phyloP scores from a whole-genome alignment of 2,113 vertebrate genomes.

The Alces alces region DNA sequence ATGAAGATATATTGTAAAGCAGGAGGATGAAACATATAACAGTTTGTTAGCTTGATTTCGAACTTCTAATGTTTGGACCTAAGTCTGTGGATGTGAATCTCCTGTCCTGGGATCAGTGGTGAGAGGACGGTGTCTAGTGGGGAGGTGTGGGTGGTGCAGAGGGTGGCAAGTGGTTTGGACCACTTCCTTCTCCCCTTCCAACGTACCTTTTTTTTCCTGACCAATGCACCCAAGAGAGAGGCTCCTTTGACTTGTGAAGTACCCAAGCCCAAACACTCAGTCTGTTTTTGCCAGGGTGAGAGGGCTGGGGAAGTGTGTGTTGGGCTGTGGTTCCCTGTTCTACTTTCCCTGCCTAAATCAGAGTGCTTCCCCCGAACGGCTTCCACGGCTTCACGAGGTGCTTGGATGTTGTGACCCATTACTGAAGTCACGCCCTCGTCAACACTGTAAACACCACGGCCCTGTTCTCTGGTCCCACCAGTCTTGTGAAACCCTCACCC shows the following conservation, averaged over 20 bases:
- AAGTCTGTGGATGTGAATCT: not conserved
- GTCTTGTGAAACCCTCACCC: not conserved
- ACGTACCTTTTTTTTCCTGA: not conserved
- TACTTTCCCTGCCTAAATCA: not conserved
- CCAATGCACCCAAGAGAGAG: not conserved
- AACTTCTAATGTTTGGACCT: not conserved
- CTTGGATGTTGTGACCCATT: not conserved
- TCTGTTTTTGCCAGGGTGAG: not conserved
- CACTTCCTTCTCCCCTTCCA: not conserved
- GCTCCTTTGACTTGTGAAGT: not conserved
- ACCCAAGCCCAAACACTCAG: too few relatives aligned
- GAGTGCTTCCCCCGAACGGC: not conserved
- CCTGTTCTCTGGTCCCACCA: not conserved
- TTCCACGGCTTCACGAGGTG: not conserved
- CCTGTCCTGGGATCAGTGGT: not conserved
- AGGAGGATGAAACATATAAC: not conserved
- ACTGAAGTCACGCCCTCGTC: not conserved
- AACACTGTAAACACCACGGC: not conserved
- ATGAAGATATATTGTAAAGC: not conserved
- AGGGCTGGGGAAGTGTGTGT: not conserved
- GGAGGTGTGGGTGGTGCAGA: not conserved
- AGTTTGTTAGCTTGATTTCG: not conserved
- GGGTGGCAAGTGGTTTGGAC: not conserved
- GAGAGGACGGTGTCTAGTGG: not conserved
- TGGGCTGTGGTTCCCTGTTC: fast-evolving